Evolutionary conservation across 1,140 invertebrate genomes (phyloP), one percentile per base, ranked within the genome.

Genomic region (Kradibia gibbosae): DNA sequence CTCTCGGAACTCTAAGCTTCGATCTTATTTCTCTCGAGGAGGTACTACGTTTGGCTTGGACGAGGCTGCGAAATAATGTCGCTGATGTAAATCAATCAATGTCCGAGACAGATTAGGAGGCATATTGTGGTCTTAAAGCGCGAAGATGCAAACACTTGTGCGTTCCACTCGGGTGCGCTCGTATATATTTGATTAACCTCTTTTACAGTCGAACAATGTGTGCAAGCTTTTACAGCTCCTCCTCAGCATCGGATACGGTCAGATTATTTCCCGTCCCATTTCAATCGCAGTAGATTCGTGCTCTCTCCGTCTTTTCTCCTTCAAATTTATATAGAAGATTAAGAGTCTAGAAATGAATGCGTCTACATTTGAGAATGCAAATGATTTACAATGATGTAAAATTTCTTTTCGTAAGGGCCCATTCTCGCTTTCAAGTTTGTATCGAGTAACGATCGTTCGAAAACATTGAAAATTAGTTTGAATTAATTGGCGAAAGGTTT

Each of bases 11-110:
- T 73, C 50, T 71, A 55, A 78, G 77, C 83, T 85, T 74, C 55
- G 57, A 57, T 65, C 22, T 72, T 62, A 45, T 72, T 65, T 81
- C 75, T 81, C 75, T 81, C 45, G 53, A 31, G 22, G 67, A 34
- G 67, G 71, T 45, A 31, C 4, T 57, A 25, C 34, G n/a, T 28
- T 34, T 15, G 70, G 50, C 80, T 71, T 77, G 82, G 83, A 81
- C 82, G 79, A 82, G 83, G 20, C 17, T 8, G 62, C 67, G 67
- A 81, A 80, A 42, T 65, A 67, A 78, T 83, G 67, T 81, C 85
- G 82, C 83, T 81, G 87, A 83, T 72, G 85, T 89, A 89, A 89
- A 89, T 89, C 88, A 89, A 86, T 89, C 88, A 89, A 87, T 76
- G 88, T 89, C 88, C 79, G 28, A 39, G 78, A 28, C 72, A 60